A percentile compares a stretch with the other conserved stretches of the same genome.
Conservation (phyloP, 2,888 invertebrate species). For the Peribatodes rhomboidaria region DNA sequence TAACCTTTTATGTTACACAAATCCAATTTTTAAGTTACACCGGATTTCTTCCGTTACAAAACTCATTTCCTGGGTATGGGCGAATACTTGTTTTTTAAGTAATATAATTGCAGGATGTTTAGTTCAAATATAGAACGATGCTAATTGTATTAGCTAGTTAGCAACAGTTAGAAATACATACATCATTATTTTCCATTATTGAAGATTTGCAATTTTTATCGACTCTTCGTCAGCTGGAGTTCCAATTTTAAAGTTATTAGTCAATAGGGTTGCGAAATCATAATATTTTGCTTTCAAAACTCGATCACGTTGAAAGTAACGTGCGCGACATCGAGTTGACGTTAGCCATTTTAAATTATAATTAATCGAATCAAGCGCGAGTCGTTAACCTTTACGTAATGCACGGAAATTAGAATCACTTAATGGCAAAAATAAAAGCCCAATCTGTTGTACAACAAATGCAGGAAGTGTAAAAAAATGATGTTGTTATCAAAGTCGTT, state of each 20-base stretch:
- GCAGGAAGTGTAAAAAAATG: constrained; percentile 74
- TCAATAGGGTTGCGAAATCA: constrained; percentile 52
- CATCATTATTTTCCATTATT: neutral
- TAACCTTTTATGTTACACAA: constrained; percentile 68
- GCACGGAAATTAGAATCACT: constrained; percentile 36
- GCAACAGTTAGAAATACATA: constrained; percentile 8
- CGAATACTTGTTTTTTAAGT: constrained; percentile 47
- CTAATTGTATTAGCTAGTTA: constrained; percentile 10
- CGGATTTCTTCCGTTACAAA: constrained; percentile 72
- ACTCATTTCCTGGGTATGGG: constrained; percentile 62
- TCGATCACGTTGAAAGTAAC: constrained; percentile 62
- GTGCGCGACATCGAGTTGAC: constrained; percentile 43
- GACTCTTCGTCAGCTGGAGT: constrained; percentile 31
- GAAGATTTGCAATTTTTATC: neutral
- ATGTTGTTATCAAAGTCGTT: constrained; percentile 69
- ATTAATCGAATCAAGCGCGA: constrained; percentile 34
- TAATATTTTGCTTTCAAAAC: constrained; percentile 62
- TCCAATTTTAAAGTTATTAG: constrained; percentile 40
- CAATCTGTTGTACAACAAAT: constrained; percentile 61
- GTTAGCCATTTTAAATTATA: constrained; percentile 30
- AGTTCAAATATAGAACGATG: constrained; percentile 30
- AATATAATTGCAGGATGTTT: constrained; percentile 47
- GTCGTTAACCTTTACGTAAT: constrained; percentile 56
- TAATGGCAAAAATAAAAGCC: constrained; percentile 45
- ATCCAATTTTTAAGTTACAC: constrained; percentile 67